Conservation (phyloP, 2,797 vertebrate genomes). For the Sebastiscus albofasciatus region DNA sequence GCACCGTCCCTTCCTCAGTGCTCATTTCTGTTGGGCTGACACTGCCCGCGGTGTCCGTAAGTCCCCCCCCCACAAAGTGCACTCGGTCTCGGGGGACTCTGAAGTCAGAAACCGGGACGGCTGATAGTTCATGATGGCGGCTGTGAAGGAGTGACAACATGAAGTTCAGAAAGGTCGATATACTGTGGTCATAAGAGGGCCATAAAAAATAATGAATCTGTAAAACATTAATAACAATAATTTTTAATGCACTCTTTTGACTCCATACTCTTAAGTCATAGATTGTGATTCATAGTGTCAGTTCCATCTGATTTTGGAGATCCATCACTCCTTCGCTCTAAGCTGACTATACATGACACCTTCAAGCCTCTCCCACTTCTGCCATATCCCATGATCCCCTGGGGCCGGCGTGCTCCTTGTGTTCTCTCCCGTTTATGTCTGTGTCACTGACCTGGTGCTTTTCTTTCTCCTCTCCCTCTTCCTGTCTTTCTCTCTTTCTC, state of each 20-base stretch:
- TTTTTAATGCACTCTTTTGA: too few species aligned
- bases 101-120: slow-evolving; percentile 32
- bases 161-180: background rate
- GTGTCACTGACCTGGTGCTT: slow-evolving; percentile 73
- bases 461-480: slow-evolving; percentile 56
- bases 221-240: too few species aligned
- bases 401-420: slow-evolving; percentile 71
- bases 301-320: slow-evolving; percentile 10
- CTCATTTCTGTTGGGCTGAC: slow-evolving; percentile 81
- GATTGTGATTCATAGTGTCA: background rate
- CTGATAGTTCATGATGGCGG: slow-evolving; percentile 33
- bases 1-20: slow-evolving; percentile 81
- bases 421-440: slow-evolving; percentile 66
- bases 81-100: slow-evolving; percentile 22
- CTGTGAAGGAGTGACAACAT: slow-evolving; percentile 22
- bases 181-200: background rate
- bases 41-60: slow-evolving; percentile 85
- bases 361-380: slow-evolving; percentile 47
- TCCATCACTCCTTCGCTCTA: slow-evolving; percentile 35
- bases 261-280: background rate
- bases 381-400: slow-evolving; percentile 59
- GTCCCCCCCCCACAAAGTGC: slow-evolving; percentile 66
- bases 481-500: slow-evolving; percentile 51
- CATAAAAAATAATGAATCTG: background rate
- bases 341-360: slow-evolving; percentile 28